Base-by-base conservation (phyloP, 2,797 vertebrate species). In the Kryptopterus vitreolus region DNA sequence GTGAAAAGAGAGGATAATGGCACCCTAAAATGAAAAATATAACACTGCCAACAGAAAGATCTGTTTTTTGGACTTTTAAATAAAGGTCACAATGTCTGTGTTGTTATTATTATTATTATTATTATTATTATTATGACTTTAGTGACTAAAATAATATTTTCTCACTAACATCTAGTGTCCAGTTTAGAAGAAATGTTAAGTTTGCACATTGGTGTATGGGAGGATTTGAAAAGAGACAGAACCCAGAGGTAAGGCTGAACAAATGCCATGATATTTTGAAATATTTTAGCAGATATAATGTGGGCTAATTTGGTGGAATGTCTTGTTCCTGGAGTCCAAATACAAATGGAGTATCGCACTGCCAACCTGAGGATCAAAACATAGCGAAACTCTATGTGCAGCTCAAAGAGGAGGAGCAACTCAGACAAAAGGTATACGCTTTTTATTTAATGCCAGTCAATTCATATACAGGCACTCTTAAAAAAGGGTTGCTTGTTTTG, bases 361-460 rank as follows among this genome's bases (percentile, higher is more conserved):
- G 43, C 4, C n/a, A 62, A 71, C 78, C 24, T 52, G 72, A 80
- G 29, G 69, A 87, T 20, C 66, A 72, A 73, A 83, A 43, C 0
- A 62, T 62, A 61, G 84, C 71, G 80, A 80, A 88, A 20, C 82
- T 92, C 43, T 86, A 90, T 38, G 86, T 93, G 50, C 87, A 89
- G 43, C 74, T 92, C 22, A 92, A 81, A 85, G 92, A 94, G 79
- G 87, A 87, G 52, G 91, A 93, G 83, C 90, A 90, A 82, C 76
- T 91, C 70, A 86, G 78, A 68, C 83, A 90, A 65, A 91, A 93
- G 89, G 93, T 93, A 75, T 31, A 35, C 3, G n/a, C n/a, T n/a
- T 31, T 58, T 46, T 26, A 53, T 7, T n/a, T n/a, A n/a, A n/a
- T n/a, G n/a, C n/a, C n/a, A n/a, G n/a, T n/a, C n/a, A n/a, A n/a